Evolutionary conservation across 2,797 vertebrate genomes (phyloP), one percentile per base, ranked within the genome.

Genomic region (Avahi laniger): DNA sequence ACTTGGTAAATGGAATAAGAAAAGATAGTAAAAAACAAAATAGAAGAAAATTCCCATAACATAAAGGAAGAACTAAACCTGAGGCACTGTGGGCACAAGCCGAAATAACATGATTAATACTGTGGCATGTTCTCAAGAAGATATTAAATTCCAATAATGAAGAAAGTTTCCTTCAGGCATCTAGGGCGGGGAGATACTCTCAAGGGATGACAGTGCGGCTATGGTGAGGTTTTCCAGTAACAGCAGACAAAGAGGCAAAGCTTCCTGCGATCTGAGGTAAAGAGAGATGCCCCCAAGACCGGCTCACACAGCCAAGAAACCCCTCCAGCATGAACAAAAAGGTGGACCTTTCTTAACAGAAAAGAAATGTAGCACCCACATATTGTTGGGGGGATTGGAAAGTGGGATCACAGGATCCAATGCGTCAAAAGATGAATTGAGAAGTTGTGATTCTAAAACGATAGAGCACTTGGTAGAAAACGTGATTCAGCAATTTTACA

Each of bases 41-140:
- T 4, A 76, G 72, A 84, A 93, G 57, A 91, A 93, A 79, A 92
- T 61, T 38, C 24, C 52, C 35, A 20, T 57, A 43, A 67, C 52
- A 33, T 50, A 43, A 83, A 79, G 33, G 15, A 59, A 85, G 50
- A 84, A 80, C n/a, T 59, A 35, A 73, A 52, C 57, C 43, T n/a
- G 9, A 80, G 78, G 33, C 59, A n/a, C 41, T 5, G 33, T 54
- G 17, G 43, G 7, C 35, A 85, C n/a, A 92, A 89, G 52, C 33
- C 35, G 2, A 52, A 43, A n/a, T 22, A 67, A 67, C 69, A 46
- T 81, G 22, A 35, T 79, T 89, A 75, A 57, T 28, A 48, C 33
- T 80, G 15, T n/a, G 43, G 70, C 75, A 67, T 35, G 22, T 87
- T 76, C 91, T 90, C 52, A 65, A 65, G 61, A 95, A 87, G 28